Conservation (phyloP, 1,140 invertebrate genomes). For the Condylostylus longicornis region DNA sequence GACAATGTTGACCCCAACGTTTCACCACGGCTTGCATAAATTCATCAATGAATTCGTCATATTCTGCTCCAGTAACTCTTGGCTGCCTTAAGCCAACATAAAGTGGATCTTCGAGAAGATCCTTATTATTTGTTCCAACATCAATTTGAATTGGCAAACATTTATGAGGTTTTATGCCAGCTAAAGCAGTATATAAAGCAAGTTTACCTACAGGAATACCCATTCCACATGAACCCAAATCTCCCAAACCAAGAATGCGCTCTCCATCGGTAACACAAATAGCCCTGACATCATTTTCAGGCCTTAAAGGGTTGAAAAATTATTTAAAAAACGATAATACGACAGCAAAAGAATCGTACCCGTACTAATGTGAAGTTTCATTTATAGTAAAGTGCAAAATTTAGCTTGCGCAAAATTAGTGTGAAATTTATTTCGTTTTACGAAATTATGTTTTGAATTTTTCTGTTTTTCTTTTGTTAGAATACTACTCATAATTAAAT, state of each 20-base stretch:
- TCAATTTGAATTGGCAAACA: conserved; percentile 85
- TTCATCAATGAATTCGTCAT: conserved; percentile 94
- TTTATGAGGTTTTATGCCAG: conserved; percentile 84
- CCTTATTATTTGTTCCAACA: conserved; percentile 83
- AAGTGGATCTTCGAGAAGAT: conserved; percentile 79
- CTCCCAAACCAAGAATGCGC: conserved; percentile 83
- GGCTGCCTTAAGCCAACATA: conserved; percentile 88
- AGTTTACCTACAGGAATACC: conserved; percentile 92
- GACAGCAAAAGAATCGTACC: too few relatives aligned
- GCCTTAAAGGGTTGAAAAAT: too few relatives aligned
- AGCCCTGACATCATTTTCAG: conserved; percentile 79
- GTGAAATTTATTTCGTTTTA: too few relatives aligned
- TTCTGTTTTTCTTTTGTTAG: too few relatives aligned
- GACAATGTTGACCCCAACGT: conserved; percentile 76
- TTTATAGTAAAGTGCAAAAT: too few relatives aligned
- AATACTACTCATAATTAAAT: too few relatives aligned
- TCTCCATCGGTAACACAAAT: conserved; percentile 94
- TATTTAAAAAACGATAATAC: too few relatives aligned
- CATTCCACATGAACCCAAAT: conserved; percentile 78
- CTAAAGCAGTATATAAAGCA: conserved; percentile 80
- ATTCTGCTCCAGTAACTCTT: conserved; percentile 69
- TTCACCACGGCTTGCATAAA: conserved; percentile 92
- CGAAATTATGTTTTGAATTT: too few relatives aligned
- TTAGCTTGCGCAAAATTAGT: not conserved
- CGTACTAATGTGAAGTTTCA: too few relatives aligned